These are phyloP conservation scores for Perccottus glenii DNA, from an alignment of 2,113 vertebrate species.

Conservation along the genomic window DNA sequence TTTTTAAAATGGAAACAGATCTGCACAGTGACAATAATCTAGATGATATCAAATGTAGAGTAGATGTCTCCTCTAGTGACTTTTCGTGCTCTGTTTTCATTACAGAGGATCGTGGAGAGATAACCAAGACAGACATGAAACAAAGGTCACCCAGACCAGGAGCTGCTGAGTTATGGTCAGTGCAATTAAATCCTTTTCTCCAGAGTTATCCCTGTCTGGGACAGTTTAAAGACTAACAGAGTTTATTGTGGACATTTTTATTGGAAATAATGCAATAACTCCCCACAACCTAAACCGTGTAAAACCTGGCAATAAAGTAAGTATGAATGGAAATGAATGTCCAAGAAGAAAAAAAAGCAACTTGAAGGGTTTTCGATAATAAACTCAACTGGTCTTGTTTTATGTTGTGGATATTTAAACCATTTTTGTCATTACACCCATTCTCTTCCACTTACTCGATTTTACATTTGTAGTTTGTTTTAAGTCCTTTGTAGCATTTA, in stretches of 20 bases:
- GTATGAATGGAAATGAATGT: no score
- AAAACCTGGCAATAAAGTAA: no score
- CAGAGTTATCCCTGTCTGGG: not conserved
- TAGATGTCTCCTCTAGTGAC: not conserved
- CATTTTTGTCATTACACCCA: no score
- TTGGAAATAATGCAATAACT: not conserved
- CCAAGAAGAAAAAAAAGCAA: no score
- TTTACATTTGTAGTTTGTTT: no score
- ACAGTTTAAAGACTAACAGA: not conserved
- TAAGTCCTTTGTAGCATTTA: no score
- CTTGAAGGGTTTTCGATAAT: no score
- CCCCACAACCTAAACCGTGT: not conserved
- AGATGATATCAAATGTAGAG: not conserved
- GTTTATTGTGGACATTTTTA: not conserved
- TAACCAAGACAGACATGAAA: not conserved
- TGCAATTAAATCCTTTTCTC: not conserved
- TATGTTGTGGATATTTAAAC: no score
- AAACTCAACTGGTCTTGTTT: no score
- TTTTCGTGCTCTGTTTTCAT: not conserved
- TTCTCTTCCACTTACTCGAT: no score
- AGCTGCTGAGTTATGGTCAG: not conserved
- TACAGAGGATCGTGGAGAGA: not conserved
- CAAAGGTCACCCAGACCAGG: not conserved
- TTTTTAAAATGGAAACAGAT: no score
- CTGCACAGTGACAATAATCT: no score